These are phyloP conservation scores for Drosophila hydei DNA, from an alignment of 1,140 invertebrate species.

Conservation along the genomic window DNA sequence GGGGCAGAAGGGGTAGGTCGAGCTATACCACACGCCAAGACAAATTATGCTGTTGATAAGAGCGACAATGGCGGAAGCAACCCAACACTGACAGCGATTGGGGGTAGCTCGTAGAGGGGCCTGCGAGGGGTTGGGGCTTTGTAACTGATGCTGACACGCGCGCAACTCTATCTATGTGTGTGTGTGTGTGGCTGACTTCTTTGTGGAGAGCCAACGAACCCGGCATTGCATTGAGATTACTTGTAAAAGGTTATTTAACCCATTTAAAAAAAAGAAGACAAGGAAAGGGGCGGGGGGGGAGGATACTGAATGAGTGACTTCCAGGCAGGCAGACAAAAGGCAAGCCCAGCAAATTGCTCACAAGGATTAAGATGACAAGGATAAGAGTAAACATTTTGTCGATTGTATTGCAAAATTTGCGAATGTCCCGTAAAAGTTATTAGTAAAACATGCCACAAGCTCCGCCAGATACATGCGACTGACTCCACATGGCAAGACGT, in stretches of 20 bases:
- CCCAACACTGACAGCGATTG: slow-evolving; percentile 1
- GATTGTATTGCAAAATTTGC: slow-evolving; percentile 37
- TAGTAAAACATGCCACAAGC: slow-evolving; percentile 8
- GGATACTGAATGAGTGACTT: neutral
- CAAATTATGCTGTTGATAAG: slow-evolving; percentile 82
- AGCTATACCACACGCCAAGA: slow-evolving; percentile 72
- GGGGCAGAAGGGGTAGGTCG: neutral
- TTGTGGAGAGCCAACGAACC: slow-evolving; percentile 69
- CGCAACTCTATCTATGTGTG: slow-evolving; percentile 39
- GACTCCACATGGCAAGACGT: neutral
- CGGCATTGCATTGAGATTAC: slow-evolving; percentile 61
- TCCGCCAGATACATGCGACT: neutral
- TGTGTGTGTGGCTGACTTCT: slow-evolving; percentile 31
- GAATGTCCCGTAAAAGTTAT: no score
- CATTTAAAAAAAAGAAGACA: slow-evolving; percentile 48
- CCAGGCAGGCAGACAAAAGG: slow-evolving; percentile 6
- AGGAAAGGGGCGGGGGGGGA: neutral
- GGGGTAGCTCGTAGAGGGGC: neutral
- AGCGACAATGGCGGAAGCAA: slow-evolving; percentile 69
- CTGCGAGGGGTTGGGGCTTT: slow-evolving; percentile 4
- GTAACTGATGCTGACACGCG: slow-evolving; percentile 70
- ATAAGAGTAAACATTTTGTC: slow-evolving; percentile 43
- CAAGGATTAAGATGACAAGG: slow-evolving; percentile 51
- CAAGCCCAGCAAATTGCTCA: slow-evolving; percentile 31
- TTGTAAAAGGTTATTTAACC: slow-evolving; percentile 75